phyloP scores from a whole-genome alignment of 2,888 invertebrate genomes.

The Gnatocerus cornutus region DNA sequence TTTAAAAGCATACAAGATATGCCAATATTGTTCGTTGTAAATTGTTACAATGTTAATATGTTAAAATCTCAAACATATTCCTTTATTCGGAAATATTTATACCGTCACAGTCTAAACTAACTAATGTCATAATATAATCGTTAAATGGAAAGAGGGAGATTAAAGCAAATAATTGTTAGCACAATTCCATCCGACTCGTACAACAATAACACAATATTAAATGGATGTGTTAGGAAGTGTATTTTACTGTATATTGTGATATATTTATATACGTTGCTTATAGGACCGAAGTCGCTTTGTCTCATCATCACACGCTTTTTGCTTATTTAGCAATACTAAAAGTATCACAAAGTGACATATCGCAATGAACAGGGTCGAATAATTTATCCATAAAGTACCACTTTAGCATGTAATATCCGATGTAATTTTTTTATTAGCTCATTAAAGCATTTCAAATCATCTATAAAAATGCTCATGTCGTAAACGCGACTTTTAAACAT shows the following conservation, averaged over 20 bases:
- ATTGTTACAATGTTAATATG: background rate
- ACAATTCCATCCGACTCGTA: conserved; percentile 66
- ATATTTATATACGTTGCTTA: conserved; percentile 55
- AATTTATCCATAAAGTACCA: background rate
- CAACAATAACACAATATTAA: conserved; percentile 60
- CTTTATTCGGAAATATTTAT: conserved; percentile 13
- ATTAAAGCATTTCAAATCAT: background rate
- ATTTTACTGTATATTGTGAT: conserved; percentile 56
- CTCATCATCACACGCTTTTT: background rate
- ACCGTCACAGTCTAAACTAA: background rate
- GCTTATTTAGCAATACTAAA: background rate
- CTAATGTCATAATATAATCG: background rate
- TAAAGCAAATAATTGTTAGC: conserved; percentile 51
- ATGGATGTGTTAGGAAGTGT: conserved; percentile 33
- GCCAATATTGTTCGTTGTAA: conserved; percentile 1
- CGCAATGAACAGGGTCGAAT: conserved; percentile 15
- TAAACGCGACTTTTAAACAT: background rate
- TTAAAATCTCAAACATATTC: background rate
- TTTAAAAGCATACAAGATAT: conserved; percentile 16
- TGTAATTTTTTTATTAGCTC: background rate
- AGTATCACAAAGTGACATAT: conserved; percentile 3
- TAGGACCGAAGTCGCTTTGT: conserved; percentile 47
- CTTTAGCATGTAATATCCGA: background rate
- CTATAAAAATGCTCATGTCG: background rate
- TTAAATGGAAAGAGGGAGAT: conserved; percentile 6